Evolutionary conservation across 1,140 invertebrate species (phyloP), one percentile per base, ranked within the genome.

Genomic region (Cyclargus thomasi): DNA sequence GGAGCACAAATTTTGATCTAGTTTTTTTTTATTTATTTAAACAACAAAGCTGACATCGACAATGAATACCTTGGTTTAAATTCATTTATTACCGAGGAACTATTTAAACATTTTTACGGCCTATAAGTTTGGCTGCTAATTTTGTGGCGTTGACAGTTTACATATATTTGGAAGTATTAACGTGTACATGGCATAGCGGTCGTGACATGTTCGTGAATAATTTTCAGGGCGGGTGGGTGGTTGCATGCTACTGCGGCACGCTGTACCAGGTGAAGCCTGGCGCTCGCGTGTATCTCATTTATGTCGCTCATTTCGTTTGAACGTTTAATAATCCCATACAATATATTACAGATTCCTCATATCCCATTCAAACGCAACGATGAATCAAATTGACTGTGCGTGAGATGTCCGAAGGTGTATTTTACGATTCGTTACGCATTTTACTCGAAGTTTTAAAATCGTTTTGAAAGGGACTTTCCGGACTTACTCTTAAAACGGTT

Each of bases 211-310:
- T 47, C 14, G 39, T 47, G 39, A 47, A 47, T 47, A 47, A 47
- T 14, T 47, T 47, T 47, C 39, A 47, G 39, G 39, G 29, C 29
- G 29, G 29, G 29, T 29, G 2, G 23, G 1, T 8, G 77, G 75
- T 86, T 82, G 86, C 86, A 87, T 86, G 86, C 80, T 80, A 67
- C 68, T 71, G 74, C 77, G 76, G 77, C 80, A n/a, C n/a, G 75
- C 83, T 77, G 79, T 83, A 76, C 84, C 83, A 82, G 80, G 82
- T 74, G 73, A 77, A 65, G 75, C 63, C 77, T 77, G 76, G 77
- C 63, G 79, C 75, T 86, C 68, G 81, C 83, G 82, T 86, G 83
- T 79, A 75, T 70, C 55, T 59, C 55, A 59, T 59, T 59, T 59
- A 20, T 59, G 55, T 59, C 55, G 55, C 18, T 59, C 55, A 59